Evolutionary conservation across 2,113 vertebrate genomes (phyloP).

Genomic region (Felis chaus): DNA sequence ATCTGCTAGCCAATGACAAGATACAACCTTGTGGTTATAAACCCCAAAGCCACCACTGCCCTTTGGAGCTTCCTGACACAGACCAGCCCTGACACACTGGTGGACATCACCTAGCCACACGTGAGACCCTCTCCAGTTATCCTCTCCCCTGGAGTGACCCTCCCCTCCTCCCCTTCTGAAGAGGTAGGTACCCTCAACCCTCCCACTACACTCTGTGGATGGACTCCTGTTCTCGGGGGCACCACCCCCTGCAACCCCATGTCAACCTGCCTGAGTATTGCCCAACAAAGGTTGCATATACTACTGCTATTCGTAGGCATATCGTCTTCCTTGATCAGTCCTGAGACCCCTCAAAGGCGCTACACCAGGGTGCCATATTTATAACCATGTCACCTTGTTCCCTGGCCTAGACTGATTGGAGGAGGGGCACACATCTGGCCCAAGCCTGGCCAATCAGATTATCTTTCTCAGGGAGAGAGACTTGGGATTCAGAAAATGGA

Average conservation of each 20-base stretch:
- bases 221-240: not conserved
- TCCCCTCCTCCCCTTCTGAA: too few species aligned
- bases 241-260: fast-evolving
- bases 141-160: not conserved
- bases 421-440: not conserved
- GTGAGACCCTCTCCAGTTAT: not conserved
- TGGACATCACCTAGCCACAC: not conserved
- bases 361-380: not conserved
- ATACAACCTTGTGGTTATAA: not conserved
- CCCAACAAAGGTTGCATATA: not conserved
- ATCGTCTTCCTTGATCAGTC: not conserved
- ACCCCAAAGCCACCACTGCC: not conserved
- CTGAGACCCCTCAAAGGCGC: not conserved
- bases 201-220: not conserved
- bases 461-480: not conserved
- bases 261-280: not conserved
- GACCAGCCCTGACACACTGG: not conserved
- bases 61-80: not conserved
- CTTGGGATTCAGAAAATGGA: not conserved
- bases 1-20: not conserved
- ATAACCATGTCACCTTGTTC: not conserved
- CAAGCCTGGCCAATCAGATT: not conserved
- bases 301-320: not conserved
- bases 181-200: too few species aligned
- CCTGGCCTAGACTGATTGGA: not conserved